Percentiles rank a stretch among this genome's conserved stretches.
These are phyloP conservation scores for Gandaritis pyraliata DNA, from an alignment of 2,888 invertebrate genomes.

Conservation along the genomic window DNA sequence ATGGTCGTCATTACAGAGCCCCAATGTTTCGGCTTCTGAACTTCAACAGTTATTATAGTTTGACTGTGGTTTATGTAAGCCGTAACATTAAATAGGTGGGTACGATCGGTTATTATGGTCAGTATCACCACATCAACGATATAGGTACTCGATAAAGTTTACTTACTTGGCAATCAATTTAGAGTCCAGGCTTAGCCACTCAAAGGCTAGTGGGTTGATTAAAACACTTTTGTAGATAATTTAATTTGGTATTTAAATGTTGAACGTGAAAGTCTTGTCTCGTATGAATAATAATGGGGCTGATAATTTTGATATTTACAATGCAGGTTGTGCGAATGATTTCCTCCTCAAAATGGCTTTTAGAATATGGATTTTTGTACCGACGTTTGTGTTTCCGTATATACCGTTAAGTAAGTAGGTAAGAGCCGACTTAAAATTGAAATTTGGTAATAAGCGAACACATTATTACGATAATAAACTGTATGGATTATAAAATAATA, in stretches of 20 bases:
- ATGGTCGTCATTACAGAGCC: too few relatives aligned
- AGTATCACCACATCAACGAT: conserved; percentile 36
- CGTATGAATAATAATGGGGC: neutral
- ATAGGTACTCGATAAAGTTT: conserved; percentile 37
- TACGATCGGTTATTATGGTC: conserved; percentile 37
- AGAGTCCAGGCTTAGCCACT: conserved; percentile 10
- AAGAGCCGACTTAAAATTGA: too few relatives aligned
- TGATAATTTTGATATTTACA: conserved; percentile 4
- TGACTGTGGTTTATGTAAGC: conserved; percentile 43
- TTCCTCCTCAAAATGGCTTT: neutral
- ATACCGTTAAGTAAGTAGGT: neutral
- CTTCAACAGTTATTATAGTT: conserved; percentile 29
- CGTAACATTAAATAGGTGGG: conserved; percentile 40
- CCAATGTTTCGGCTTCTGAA: neutral
- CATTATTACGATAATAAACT: too few relatives aligned
- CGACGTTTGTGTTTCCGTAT: neutral
- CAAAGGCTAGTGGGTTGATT: conserved; percentile 7
- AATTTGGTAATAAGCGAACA: too few relatives aligned
- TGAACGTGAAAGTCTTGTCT: conserved; percentile 1
- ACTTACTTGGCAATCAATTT: conserved; percentile 35
- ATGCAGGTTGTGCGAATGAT: neutral
- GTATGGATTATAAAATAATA: too few relatives aligned
- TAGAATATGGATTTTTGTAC: too few relatives aligned
- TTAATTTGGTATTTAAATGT: conserved; percentile 7
- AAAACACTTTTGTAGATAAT: conserved; percentile 1